Evolutionary conservation across 2,888 invertebrate species (phyloP).

Genomic region (Drymonia ruficornis): DNA sequence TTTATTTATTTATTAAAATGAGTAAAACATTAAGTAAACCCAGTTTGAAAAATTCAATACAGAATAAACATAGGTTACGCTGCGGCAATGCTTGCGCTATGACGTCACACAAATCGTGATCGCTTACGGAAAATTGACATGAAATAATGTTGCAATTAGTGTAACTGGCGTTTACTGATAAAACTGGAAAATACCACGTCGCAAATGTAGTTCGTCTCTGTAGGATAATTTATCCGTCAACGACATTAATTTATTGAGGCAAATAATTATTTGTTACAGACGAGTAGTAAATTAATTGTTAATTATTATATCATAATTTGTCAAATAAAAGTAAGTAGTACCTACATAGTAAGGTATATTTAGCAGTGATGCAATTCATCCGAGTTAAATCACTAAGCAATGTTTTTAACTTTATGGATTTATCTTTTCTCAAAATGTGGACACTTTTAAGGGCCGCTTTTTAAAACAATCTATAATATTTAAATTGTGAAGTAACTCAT

Average conservation of each 20-base stretch:
- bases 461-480: too few relatives aligned
- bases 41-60: not conserved
- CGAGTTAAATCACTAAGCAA: too few relatives aligned
- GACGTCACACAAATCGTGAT: constrained; percentile 33
- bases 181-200: constrained; percentile 29
- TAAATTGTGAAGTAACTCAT: too few relatives aligned
- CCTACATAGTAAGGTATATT: too few relatives aligned
- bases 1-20: too few relatives aligned
- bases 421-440: too few relatives aligned
- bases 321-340: too few relatives aligned
- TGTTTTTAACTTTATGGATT: too few relatives aligned
- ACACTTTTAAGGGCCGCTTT: too few relatives aligned
- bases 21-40: too few relatives aligned
- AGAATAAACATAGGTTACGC: constrained; percentile 14
- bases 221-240: constrained; percentile 4
- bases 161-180: constrained; percentile 29
- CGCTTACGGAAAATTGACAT: constrained; percentile 30
- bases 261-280: constrained; percentile 20
- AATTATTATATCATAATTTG: too few relatives aligned
- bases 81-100: constrained; percentile 16
- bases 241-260: constrained; percentile 27
- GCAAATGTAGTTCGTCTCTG: constrained; percentile 13
- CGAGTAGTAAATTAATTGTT: constrained; percentile 9
- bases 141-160: constrained; percentile 30
- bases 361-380: too few relatives aligned